Base-by-base conservation (phyloP, 2,113 vertebrate species). In the Periophthalmodon schlosseri region DNA sequence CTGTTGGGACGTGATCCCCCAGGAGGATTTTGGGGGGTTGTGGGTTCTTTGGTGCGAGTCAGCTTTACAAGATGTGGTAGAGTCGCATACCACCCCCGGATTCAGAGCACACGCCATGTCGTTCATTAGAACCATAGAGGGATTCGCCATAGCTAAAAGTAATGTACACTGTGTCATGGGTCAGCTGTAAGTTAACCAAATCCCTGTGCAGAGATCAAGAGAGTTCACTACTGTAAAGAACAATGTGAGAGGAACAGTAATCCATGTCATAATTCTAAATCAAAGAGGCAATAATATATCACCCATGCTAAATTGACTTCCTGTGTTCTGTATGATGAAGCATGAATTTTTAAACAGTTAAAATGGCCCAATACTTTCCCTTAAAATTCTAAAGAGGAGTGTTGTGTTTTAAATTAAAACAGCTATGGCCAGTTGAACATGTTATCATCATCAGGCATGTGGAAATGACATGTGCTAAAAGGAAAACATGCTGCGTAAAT, bases 401-500 rank as follows among this genome's bases (percentile, higher is more conserved):
- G 8, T 10, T 44, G n/a, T 2, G 23, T 33, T 61, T 61, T 61
- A 16, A 18, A 33, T 61, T 61, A 61, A 61, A 34, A 61, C 24
- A 18, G 58, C 6, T 65, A 79, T 80, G 70, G 68, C 61, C 79
- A 58, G 47, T 57, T 77, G 64, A 70, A 75, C 61, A 82, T 61
- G 33, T 61, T 61, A 61, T 16, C 24, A 67, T 64, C 70, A 72
- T 81, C 77, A 84, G 61, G 75, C 87, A 89, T 90, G 88, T 88
- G 85, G 83, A 82, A 86, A 84, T 89, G 86, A 90, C 86, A 90
- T 89, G 87, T 60, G 83, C 67, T 75, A 76, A 83, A 79, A 87
- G 88, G 89, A 88, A 86, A 89, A 84, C 82, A 73, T 79, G 84
- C 80, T 66, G 73, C 88, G 84, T 80, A 84, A 91, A 86, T 80